Evolutionary conservation across 2,113 vertebrate species (phyloP), one percentile per base, ranked within the genome.

Genomic region (Nothobranchius furzeri): DNA sequence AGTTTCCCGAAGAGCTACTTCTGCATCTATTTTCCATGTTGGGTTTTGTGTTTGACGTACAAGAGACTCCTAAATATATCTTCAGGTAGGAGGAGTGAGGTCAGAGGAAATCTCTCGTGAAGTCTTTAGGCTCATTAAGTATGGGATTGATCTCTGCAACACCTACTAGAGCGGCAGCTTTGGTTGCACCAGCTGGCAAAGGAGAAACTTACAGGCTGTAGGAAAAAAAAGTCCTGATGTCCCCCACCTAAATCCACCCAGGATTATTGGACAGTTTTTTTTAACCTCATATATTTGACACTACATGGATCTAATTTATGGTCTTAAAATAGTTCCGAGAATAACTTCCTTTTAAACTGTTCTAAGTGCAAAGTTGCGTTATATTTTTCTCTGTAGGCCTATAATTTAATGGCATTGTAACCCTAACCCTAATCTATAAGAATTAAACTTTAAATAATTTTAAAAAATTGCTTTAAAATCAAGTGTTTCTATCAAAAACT

Each of bases 41-140:
- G 42, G 60, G 52, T 68, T 79, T 67, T 63, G 51, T 36, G 17
- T 60, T 55, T 68, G 50, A 8, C 14, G 7, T 60, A 24, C n/a
- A 68, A 68, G 58, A 45, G 73, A 57, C 61, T 42, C 55, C 86
- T 87, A 84, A 86, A 88, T 75, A 76, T 84, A 83, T 67, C 70
- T 74, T 66, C 49, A 74, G 67, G 81, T 78, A 35, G 73, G 68
- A 56, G 77, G 60, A 73, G 73, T 80, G 80, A 86, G 78, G 82
- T 89, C 84, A 89, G 79, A 85, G 86, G 54, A 88, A 87, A 90
- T 88, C 85, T 86, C 83, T 12, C 60, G 78, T 68, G 72, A 86
- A 82, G 82, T 86, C 82, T 78, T 88, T 77, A 87, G 88, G 79
- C 81, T 86, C 67, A 82, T 90, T 90, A 89, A 82, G 78, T 71